Base-by-base conservation (phyloP, 1,140 invertebrate genomes). In the Rhopalosiphum maidis region DNA sequence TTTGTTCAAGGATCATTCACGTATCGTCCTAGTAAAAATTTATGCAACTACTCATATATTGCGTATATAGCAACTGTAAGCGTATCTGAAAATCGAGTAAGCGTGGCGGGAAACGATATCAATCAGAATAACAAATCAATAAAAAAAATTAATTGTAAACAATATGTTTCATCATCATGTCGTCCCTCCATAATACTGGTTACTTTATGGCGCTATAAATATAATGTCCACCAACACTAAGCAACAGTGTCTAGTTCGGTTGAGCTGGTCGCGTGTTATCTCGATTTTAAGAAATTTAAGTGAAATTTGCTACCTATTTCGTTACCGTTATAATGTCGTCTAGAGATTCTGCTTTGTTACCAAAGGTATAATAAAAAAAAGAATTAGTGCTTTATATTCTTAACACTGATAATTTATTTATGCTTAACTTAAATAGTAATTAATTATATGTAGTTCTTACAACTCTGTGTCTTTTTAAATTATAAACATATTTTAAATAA, bases 81-180 rank as follows among this genome's bases (percentile, higher is more conserved):
- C 35, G 46, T 93, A 93, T 86, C 91, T 41, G 82, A 85, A 85
- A 93, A 85, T 86, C 91, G n/a, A 30, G 48, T 35, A 54, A 54
- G 91, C 82, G 77, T 93, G 21, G 82, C 77, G 43, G 43, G 22
- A 93, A 93, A 93, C 35, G n/a, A 51, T 93, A 85, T 93, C 82
- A 85, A 85, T 92, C 30, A 21, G 30, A 92, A 92, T 85, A 85
- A 90, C 35, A 55, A 89, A 90, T 89, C 35, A 46, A 54, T 54
- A 51, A 91, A 37, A 68, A 35, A 35, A 46, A 37, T 15, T 43
- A 23, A 91, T 91, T 91, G 90, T 91, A 91, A 92, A 92, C 77
- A 83, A 92, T 92, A 92, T 82, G 77, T 92, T 92, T 92, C n/a
- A 83, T 90, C 89, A 43, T 92, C 35, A 37, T 92, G 23, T 48